Conservation (phyloP, 2,888 invertebrate species). For the Caenorhabditis sp. region DNA sequence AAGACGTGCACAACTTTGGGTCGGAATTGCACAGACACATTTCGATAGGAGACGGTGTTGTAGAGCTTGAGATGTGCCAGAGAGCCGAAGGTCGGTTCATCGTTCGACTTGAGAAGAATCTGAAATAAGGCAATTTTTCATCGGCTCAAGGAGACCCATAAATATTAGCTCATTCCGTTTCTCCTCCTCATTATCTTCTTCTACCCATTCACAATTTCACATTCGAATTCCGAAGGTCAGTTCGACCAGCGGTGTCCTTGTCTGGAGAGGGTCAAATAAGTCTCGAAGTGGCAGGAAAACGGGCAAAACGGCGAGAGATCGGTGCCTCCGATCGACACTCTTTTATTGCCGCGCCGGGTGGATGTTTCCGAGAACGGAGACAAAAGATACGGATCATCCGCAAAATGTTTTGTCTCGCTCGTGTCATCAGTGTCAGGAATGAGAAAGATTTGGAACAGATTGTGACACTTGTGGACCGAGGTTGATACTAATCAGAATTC, state of each 20-base stretch:
- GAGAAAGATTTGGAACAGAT: constrained; percentile 38
- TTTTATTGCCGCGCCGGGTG: constrained; percentile 29
- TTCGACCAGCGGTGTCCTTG: constrained; percentile 19
- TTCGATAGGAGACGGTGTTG: constrained; percentile 62
- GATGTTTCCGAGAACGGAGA: constrained; percentile 10
- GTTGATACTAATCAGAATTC: constrained; percentile 7
- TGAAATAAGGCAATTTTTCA: constrained; percentile 37
- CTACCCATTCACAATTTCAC: constrained; percentile 11
- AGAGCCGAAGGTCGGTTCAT: constrained; percentile 58
- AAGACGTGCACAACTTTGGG: constrained; percentile 55
- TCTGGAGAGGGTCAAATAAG: constrained; percentile 50
- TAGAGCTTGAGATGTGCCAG: constrained; percentile 62
- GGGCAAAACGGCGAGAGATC: constrained; percentile 1
- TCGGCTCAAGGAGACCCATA: neutral
- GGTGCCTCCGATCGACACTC: constrained; percentile 22
- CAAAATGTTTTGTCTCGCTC: constrained; percentile 19
- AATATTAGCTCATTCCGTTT: constrained; percentile 7
- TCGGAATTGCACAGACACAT: constrained; percentile 67
- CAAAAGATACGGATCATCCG: constrained; percentile 48
- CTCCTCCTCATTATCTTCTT: constrained; percentile 5
- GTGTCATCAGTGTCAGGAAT: constrained; percentile 6
- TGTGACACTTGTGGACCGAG: constrained; percentile 21
- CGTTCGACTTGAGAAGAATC: constrained; percentile 64
- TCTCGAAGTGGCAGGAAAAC: constrained; percentile 12
- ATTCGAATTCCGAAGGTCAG: constrained; percentile 37